Evolutionary conservation across 2,888 invertebrate genomes (phyloP).

Genomic region (Pammene fasciana): DNA sequence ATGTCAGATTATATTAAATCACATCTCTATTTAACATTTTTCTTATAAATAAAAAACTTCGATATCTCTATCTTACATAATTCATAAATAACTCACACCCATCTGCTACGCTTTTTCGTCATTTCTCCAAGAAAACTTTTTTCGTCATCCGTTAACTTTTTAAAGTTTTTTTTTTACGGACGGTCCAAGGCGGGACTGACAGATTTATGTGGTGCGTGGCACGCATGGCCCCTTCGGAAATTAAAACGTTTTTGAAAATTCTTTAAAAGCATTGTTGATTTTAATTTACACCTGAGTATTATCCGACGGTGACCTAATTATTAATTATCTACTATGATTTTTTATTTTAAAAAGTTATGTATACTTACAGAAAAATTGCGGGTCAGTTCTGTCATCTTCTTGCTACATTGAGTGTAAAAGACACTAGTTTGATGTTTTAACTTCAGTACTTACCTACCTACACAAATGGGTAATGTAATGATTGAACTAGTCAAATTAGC

Average conservation of each 20-base stretch:
- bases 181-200: slow-evolving; percentile 66
- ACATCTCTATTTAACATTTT: slow-evolving; percentile 39
- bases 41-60: slow-evolving; percentile 10
- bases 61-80: slow-evolving; percentile 37
- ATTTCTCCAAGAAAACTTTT: slow-evolving; percentile 23
- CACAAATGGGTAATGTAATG: no score
- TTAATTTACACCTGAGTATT: slow-evolving; percentile 37
- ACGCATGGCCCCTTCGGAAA: slow-evolving; percentile 59
- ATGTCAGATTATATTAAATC: slow-evolving; percentile 36
- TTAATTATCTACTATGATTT: no score
- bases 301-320: background rate
- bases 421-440: no score
- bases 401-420: no score
- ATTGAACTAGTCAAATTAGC: no score
- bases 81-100: slow-evolving; percentile 33
- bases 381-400: no score
- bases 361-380: no score
- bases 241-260: slow-evolving; percentile 71
- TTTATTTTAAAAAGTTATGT: no score
- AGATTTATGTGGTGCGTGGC: slow-evolving; percentile 77
- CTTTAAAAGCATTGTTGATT: slow-evolving; percentile 59
- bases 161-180: slow-evolving; percentile 51
- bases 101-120: slow-evolving; percentile 34
- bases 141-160: slow-evolving; percentile 33
- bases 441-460: no score